These are phyloP conservation scores for Anguilla rostrata DNA, from an alignment of 2,113 vertebrate genomes.

Conservation along the genomic window DNA sequence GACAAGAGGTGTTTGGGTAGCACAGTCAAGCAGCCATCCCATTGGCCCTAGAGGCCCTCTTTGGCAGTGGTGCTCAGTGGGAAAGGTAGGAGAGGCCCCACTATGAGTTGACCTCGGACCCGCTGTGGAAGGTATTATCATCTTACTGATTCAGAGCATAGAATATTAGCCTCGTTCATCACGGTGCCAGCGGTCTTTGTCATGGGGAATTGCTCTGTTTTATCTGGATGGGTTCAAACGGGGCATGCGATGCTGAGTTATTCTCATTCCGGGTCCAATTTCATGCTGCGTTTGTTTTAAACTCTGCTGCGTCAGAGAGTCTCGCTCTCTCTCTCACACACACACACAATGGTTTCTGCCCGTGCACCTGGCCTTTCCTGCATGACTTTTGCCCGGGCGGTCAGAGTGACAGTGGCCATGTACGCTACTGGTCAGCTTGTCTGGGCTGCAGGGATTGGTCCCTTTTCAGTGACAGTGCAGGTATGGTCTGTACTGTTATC, in stretches of 20 bases:
- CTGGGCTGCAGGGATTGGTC: neutral
- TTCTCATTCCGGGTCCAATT: neutral
- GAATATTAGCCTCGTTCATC: neutral
- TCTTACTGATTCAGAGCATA: neutral
- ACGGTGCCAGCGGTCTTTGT: neutral
- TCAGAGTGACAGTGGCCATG: neutral
- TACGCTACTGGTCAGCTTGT: neutral
- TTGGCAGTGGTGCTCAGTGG: neutral
- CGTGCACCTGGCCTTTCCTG: neutral
- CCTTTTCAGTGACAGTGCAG: neutral
- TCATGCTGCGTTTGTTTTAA: constrained; percentile 6
- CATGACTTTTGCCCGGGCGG: neutral
- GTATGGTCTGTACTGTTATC: neutral
- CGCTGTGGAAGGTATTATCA: neutral
- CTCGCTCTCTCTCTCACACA: neutral
- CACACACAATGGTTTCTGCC: neutral
- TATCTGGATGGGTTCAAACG: neutral
- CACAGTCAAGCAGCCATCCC: neutral
- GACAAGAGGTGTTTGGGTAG: neutral
- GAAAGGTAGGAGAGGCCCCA: neutral
- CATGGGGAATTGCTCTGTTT: neutral
- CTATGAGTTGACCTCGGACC: neutral
- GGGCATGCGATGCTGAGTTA: neutral
- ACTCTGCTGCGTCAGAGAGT: neutral
- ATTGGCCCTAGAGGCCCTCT: neutral